Evolutionary conservation across 2,797 vertebrate genomes (phyloP), one percentile per base, ranked within the genome.

Genomic region (Glossophaga mutica): DNA sequence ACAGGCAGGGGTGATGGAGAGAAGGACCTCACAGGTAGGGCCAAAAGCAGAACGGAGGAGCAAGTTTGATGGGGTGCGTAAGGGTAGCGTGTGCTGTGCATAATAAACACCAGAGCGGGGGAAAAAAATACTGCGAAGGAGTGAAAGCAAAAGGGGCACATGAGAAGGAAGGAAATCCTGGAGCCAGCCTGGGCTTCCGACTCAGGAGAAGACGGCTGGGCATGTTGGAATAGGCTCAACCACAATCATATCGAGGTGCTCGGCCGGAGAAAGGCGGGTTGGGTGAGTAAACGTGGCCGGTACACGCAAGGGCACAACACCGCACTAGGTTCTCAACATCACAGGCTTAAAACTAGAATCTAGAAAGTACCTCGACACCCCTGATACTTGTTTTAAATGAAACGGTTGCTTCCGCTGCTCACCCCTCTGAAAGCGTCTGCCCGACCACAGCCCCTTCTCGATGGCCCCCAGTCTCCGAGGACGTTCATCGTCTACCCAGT

Each of bases 1-100:
- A 57, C 39, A 92, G 93, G 87, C 85, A 84, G 44, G 57, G 95
- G 68, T 84, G 92, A 94, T 87, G 92, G 91, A 94, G n/a, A 50
- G 12, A 55, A 86, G 55, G 87, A 67, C 70, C 87, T 81, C 46
- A 84, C 2, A 91, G 50, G 76, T 32, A 81, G 37, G 48, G 37
- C 50, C n/a, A 32, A 44, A 44, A 76, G 37, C 24, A 9, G 21
- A 42, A 29, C 21, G 52, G 67, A 78, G 34, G 39, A 52, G 22
- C 73, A 94, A 74, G 32, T 3, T 32, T 2, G 71, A 42, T 37
- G 34, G 65, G 5, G 57, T 39, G 21, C 83, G 22, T 21, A 34
- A 44, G 9, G 21, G 32, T 26, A 62, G 16, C 70, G 39, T 18
- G 18, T 15, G 18, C 18, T 32, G 12, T 16, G 26, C 48, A 10